phyloP scores from a whole-genome alignment of 2,113 vertebrate genomes.

The Erythrocercus mccallii region DNA sequence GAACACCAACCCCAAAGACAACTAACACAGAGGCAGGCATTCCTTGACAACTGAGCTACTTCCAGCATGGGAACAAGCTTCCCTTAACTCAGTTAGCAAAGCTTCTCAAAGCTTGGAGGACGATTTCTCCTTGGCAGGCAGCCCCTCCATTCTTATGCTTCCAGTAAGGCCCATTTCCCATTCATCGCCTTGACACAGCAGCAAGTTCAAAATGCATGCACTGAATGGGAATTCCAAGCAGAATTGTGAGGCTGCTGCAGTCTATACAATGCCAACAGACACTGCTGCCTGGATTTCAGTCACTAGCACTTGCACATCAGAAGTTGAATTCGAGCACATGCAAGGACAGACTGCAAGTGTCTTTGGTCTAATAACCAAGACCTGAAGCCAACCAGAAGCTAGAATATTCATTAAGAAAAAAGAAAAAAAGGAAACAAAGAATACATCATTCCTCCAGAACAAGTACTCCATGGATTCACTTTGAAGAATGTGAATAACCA shows the following conservation, averaged over 20 bases:
- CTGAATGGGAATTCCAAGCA: background rate
- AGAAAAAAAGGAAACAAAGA: background rate
- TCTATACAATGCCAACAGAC: background rate
- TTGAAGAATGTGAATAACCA: background rate
- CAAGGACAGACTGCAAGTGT: background rate
- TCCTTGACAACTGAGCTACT: background rate
- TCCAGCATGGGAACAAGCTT: background rate
- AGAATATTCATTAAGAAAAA: background rate
- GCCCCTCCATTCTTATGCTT: background rate
- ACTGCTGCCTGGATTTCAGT: background rate
- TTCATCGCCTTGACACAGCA: background rate
- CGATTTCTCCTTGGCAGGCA: background rate
- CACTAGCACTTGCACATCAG: background rate
- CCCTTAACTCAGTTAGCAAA: background rate
- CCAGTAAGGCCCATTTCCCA: background rate
- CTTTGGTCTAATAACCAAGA: background rate
- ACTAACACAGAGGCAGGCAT: background rate
- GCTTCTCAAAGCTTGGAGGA: background rate
- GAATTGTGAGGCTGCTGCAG: background rate
- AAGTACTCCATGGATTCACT: background rate
- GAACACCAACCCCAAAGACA: background rate
- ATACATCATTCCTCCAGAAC: background rate
- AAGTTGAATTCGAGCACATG: background rate
- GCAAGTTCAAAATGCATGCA: background rate
- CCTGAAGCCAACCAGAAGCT: background rate